Evolutionary conservation across 2,797 vertebrate genomes (phyloP).

Genomic region (Pseudotriccus pelzelni): DNA sequence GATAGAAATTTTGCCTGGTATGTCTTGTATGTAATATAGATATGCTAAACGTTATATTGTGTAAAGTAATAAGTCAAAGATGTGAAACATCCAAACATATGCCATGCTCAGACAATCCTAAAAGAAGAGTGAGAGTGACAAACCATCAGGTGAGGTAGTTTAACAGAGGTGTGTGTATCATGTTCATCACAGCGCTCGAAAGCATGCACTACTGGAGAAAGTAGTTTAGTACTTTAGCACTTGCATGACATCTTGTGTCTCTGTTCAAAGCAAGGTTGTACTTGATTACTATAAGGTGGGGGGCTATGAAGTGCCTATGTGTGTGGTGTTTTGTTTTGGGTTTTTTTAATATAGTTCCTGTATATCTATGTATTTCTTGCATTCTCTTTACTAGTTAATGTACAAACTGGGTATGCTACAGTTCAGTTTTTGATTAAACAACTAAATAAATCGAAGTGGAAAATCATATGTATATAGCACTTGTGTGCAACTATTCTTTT

Average conservation of each 20-base stretch:
- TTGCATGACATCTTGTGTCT: background rate
- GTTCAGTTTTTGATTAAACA: background rate
- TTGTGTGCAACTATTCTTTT: background rate
- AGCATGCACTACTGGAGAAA: background rate
- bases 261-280: background rate
- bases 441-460: background rate
- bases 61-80: background rate
- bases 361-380: background rate
- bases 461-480: background rate
- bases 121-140: background rate
- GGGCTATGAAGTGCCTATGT: background rate
- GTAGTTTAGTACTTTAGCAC: background rate
- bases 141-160: background rate
- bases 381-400: background rate
- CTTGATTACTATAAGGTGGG: background rate
- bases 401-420: background rate
- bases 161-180: background rate
- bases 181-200: background rate
- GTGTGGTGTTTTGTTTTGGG: background rate
- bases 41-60: background rate
- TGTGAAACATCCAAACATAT: background rate
- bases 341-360: background rate
- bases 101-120: background rate
- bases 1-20: background rate
- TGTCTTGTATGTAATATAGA: background rate